A percentile compares a stretch with the other conserved stretches of the same genome.
phyloP scores from a whole-genome alignment of 2,888 invertebrate genomes.

The Meandrusa payeni region DNA sequence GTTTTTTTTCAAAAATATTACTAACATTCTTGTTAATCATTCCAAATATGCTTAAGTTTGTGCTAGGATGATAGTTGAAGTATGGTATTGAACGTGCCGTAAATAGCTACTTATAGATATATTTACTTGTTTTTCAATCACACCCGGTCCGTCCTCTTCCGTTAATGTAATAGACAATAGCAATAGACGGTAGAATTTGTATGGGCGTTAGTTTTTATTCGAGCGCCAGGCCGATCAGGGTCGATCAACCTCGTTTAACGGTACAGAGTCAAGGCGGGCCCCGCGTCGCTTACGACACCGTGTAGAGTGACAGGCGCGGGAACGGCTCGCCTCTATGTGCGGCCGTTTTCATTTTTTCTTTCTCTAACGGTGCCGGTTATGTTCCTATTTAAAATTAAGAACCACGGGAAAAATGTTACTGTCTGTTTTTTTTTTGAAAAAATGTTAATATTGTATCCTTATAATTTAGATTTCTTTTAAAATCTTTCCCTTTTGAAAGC shows the following conservation, averaged over 20 bases:
- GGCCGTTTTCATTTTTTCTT: conserved; percentile 8
- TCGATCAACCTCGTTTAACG: conserved; percentile 70
- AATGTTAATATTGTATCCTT: too few relatives aligned
- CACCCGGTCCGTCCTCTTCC: too few relatives aligned
- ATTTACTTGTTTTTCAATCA: too few relatives aligned
- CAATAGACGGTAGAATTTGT: conserved; percentile 32
- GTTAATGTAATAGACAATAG: conserved; percentile 31
- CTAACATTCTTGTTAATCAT: too few relatives aligned
- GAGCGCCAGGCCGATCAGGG: conserved; percentile 45
- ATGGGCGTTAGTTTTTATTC: conserved; percentile 25
- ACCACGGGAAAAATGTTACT: background rate
- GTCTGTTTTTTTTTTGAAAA: background rate
- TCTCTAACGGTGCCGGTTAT: conserved; percentile 9
- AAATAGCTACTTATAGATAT: too few relatives aligned
- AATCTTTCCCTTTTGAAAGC: too few relatives aligned
- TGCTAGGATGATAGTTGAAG: too few relatives aligned
- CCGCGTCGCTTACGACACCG: conserved; percentile 39
- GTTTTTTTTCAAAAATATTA: too few relatives aligned
- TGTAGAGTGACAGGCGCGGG: conserved; percentile 25
- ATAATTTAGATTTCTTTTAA: too few relatives aligned
- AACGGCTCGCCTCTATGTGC: conserved; percentile 1
- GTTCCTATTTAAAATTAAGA: background rate
- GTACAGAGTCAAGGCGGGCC: conserved; percentile 40
- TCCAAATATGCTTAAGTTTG: too few relatives aligned
- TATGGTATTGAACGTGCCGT: too few relatives aligned